A percentile compares a stretch with the other conserved stretches of the same genome.
Conservation (phyloP, 2,113 vertebrate genomes). For the Lethenteron reissneri region DNA sequence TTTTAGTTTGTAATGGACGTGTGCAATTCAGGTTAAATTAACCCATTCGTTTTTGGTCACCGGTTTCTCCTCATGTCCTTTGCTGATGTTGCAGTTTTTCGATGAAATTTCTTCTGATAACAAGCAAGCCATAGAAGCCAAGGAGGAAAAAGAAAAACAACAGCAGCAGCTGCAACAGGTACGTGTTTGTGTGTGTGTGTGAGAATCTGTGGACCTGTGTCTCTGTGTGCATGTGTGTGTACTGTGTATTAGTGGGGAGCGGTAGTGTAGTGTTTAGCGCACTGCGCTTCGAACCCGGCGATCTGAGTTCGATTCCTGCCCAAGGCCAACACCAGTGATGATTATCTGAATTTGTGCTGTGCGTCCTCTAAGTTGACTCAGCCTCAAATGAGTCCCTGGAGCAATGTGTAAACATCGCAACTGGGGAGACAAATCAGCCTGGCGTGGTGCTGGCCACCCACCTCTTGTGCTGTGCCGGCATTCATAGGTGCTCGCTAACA, state of each 20-base stretch:
- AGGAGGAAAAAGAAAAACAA: constrained; percentile 16
- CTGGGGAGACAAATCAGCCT: too few relatives aligned
- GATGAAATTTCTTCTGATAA: constrained; percentile 47
- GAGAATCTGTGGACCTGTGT: background rate
- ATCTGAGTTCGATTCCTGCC: background rate
- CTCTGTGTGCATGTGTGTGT: background rate
- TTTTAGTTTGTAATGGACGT: background rate
- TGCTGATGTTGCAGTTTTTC: constrained; percentile 34
- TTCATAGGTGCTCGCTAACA: too few relatives aligned
- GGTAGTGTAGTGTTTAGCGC: background rate
- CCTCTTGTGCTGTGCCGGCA: too few relatives aligned
- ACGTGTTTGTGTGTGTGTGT: constrained; percentile 16
- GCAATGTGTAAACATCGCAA: too few relatives aligned
- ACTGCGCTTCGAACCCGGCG: background rate
- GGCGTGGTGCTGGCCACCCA: too few relatives aligned
- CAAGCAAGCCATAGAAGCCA: constrained; percentile 28
- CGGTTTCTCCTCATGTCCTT: background rate
- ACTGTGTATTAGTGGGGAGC: background rate
- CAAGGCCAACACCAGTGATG: background rate
- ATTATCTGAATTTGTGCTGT: background rate
- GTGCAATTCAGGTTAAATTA: background rate
- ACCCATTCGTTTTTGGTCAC: background rate
- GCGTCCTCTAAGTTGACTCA: too few relatives aligned
- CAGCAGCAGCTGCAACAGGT: constrained; percentile 24
- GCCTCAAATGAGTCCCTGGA: too few relatives aligned